phyloP scores from a whole-genome alignment of 2,113 vertebrate species.

The Zosterops japonicus region DNA sequence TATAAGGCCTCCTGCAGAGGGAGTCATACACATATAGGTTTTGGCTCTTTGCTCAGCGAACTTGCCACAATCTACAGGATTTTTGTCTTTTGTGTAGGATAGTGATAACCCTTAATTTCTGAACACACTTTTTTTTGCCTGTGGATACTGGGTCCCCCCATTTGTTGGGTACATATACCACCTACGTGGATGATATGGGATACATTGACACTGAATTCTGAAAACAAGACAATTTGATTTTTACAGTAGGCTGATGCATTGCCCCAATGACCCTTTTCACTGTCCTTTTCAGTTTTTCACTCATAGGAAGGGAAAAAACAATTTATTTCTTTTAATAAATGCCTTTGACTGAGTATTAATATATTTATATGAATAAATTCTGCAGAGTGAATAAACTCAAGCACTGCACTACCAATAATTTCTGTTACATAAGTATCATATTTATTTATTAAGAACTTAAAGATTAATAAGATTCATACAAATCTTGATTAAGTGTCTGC shows the following conservation, averaged over 20 bases:
- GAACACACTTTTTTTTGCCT: not conserved
- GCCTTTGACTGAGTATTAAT: not conserved
- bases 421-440: not conserved
- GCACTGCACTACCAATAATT: not conserved
- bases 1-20: not conserved
- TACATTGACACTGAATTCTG: not conserved
- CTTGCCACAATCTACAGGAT: not conserved
- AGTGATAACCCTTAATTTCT: not conserved
- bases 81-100: not conserved
- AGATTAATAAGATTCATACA: not conserved
- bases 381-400: not conserved
- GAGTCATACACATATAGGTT: not conserved
- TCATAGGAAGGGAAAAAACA: not conserved
- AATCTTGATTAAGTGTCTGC: not conserved
- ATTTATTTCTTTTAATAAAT: not conserved
- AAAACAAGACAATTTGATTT: not conserved
- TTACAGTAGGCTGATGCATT: not conserved
- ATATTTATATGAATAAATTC: not conserved
- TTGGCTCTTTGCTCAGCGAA: conserved; percentile 27
- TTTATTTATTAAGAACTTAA: not conserved
- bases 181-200: not conserved
- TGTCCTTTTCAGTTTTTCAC: not conserved
- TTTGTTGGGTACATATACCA: not conserved
- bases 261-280: not conserved
- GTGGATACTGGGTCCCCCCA: rapidly evolving